Base-by-base conservation (phyloP, 2,113 vertebrate genomes). In the Penelope pileata region DNA sequence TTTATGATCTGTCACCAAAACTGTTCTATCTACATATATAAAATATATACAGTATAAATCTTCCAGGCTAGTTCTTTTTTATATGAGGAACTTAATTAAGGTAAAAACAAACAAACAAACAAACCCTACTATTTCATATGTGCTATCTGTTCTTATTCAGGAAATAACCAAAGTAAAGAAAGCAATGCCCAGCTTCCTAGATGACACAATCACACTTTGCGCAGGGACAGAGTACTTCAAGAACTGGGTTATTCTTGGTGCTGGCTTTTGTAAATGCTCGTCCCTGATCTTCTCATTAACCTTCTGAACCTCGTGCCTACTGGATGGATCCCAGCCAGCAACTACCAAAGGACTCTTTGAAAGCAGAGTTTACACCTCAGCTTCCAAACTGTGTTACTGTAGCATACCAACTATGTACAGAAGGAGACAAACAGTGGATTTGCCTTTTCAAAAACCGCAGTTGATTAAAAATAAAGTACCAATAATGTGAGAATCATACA, bases 271-370 rank as follows among this genome's bases (percentile, higher is more conserved):
- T 91, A 87, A 93, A 47, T 67, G 82, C 50, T 96, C 93, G 92
- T 90, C 87, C 93, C 94, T 95, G 96, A 96, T 76, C 92, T 96
- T 94, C 90, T 96, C 96, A 96, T 96, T 96, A 95, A 76, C 85
- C 93, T 95, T 77, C 66, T 81, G 86, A 97, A 81, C 84, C 54
- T 56, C 82, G 92, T 91, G 88, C 67, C 94, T 48, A 67, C 82
- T 81, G 92, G 56, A 90, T 76, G 96, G 84, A 92, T 43, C 59
- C 73, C 74, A 94, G 97, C 96, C 96, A 97, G 91, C 79, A 91
- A 47, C 70, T 73, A 62, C 88, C 91, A 77, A 88, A 85, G 47
- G 58, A 48, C 90, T 96, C 91, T 80, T 88, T 96, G 86, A 81
- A 93, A 95, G 64, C 60, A 92, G 38, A 82, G 88, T 93, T 92